These are phyloP conservation scores for Lepidocyrtinus sp. DNA, from an alignment of 2,888 invertebrate genomes.

Conservation along the genomic window DNA sequence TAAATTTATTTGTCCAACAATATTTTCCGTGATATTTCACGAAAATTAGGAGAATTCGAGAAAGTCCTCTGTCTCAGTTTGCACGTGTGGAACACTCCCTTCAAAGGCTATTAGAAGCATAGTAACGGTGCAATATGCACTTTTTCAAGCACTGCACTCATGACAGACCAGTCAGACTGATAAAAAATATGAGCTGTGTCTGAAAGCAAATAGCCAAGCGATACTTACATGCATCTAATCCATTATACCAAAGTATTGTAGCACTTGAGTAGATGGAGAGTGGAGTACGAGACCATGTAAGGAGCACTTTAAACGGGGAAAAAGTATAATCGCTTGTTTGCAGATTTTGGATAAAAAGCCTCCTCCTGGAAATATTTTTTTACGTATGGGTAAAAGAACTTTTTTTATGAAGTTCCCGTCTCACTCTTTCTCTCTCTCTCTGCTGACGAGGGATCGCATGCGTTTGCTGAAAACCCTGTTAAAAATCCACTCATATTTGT, in stretches of 20 bases:
- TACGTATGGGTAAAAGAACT: neutral
- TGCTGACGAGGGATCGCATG: conserved; percentile 7
- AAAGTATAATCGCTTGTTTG: neutral
- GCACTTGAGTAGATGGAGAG: too few relatives aligned
- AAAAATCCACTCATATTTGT: conserved; percentile 25
- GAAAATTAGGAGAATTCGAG: neutral
- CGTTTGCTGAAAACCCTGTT: conserved; percentile 3
- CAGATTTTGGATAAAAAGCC: neutral
- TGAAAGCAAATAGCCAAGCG: neutral
- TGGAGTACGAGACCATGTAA: neutral
- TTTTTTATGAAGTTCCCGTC: conserved; percentile 6
- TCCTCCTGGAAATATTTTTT: neutral
- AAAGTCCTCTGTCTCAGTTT: neutral
- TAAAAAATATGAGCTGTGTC: too few relatives aligned
- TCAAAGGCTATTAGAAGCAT: neutral
- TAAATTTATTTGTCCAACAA: neutral
- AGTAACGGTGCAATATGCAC: neutral
- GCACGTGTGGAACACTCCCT: neutral
- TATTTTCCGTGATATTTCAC: neutral
- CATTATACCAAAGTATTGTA: too few relatives aligned
- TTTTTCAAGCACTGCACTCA: neutral
- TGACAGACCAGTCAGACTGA: neutral
- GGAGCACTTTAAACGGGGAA: neutral
- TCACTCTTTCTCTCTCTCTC: neutral
- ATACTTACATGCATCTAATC: neutral